Evolutionary conservation across 2,888 invertebrate species (phyloP).

Genomic region (Automeris io): DNA sequence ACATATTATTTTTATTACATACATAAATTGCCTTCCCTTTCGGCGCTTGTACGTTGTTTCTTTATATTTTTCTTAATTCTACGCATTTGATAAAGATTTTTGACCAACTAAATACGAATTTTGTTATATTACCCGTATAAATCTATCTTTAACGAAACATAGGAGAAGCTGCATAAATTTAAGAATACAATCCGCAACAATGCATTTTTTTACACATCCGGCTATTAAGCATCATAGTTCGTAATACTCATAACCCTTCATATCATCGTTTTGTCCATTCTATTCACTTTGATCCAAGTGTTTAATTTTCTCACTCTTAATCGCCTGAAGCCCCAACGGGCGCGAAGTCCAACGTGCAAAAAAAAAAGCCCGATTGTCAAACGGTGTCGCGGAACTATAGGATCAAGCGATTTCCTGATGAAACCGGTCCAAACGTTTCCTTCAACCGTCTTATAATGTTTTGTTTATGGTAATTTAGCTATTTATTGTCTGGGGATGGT

Average conservation of each 20-base stretch:
- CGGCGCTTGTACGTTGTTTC: too few relatives aligned
- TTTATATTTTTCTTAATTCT: too few relatives aligned
- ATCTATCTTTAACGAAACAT: too few relatives aligned
- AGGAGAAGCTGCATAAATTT: not conserved
- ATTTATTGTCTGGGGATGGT: slow-evolving; percentile 44
- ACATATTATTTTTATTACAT: too few relatives aligned
- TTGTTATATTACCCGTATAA: too few relatives aligned
- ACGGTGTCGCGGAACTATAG: slow-evolving; percentile 59
- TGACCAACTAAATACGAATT: too few relatives aligned
- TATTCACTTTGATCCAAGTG: slow-evolving; percentile 35
- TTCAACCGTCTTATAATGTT: slow-evolving; percentile 57
- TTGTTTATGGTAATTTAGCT: slow-evolving; percentile 75
- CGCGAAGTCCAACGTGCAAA: slow-evolving; percentile 53
- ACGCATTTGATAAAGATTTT: too few relatives aligned
- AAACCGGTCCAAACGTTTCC: slow-evolving; percentile 57
- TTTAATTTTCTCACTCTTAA: slow-evolving; percentile 42
- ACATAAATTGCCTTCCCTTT: too few relatives aligned
- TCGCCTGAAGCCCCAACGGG: slow-evolving; percentile 40
- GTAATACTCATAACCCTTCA: slow-evolving; percentile 27
- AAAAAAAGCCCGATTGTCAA: slow-evolving; percentile 55
- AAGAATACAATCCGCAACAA: not conserved
- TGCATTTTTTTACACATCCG: slow-evolving; percentile 20
- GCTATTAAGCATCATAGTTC: slow-evolving; percentile 23
- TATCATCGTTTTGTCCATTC: slow-evolving; percentile 32
- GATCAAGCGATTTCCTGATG: slow-evolving; percentile 51